Conservation (phyloP, 2,113 vertebrate species). For the Anseranas semipalmata region DNA sequence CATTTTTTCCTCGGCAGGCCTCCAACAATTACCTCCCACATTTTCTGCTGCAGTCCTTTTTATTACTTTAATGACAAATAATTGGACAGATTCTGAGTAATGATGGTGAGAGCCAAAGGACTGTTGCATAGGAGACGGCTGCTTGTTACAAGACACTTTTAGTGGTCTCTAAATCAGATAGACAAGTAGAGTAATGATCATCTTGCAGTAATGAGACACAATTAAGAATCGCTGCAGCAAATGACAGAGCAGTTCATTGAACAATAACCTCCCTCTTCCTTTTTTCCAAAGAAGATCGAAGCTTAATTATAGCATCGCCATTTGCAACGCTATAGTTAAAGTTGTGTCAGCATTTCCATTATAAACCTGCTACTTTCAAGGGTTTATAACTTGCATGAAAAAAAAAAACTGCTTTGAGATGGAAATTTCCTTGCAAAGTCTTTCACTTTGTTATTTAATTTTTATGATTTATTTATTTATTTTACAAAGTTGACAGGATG, state of each 20-base stretch:
- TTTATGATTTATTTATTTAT: background rate
- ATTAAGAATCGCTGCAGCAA: slow-evolving; percentile 83
- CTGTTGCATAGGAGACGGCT: slow-evolving; percentile 80
- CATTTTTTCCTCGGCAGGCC: slow-evolving; percentile 77
- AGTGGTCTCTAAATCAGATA: slow-evolving; percentile 88
- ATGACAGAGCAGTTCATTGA: slow-evolving; percentile 86
- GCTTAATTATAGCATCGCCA: slow-evolving; percentile 79
- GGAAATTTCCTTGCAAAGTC: slow-evolving; percentile 42
- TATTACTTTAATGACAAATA: slow-evolving; percentile 91
- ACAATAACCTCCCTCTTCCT: slow-evolving; percentile 79
- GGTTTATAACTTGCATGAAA: slow-evolving; percentile 51
- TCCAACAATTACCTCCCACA: slow-evolving; percentile 84
- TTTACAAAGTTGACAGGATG: background rate
- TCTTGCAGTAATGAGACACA: slow-evolving; percentile 85
- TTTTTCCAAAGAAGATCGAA: slow-evolving; percentile 80
- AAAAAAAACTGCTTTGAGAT: slow-evolving; percentile 41
- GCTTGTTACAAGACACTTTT: slow-evolving; percentile 86
- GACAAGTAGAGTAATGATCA: slow-evolving; percentile 87
- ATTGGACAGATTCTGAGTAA: slow-evolving; percentile 89
- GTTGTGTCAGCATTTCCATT: slow-evolving; percentile 73
- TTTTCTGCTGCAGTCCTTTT: slow-evolving; percentile 82
- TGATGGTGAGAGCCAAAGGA: slow-evolving; percentile 83
- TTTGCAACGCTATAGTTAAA: slow-evolving; percentile 75
- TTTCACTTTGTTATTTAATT: background rate
- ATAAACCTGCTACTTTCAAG: slow-evolving; percentile 69